Conservation (phyloP, 2,797 vertebrate genomes). For the Champsocephalus gunnari region DNA sequence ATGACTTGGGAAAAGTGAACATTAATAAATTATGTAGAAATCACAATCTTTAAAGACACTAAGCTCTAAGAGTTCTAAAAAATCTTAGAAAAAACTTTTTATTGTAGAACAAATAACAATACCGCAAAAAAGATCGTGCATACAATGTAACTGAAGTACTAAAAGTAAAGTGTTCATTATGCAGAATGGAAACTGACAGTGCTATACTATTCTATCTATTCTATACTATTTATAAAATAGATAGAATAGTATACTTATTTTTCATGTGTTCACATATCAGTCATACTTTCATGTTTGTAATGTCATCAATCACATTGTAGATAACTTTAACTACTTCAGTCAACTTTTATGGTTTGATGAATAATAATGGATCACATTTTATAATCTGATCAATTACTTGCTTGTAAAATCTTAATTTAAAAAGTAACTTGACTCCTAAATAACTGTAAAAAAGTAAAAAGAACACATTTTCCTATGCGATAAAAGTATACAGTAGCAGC, state of each 20-base stretch:
- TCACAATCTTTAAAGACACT: neutral
- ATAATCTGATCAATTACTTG: too few relatives aligned
- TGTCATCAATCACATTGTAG: neutral
- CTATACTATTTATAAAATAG: too few relatives aligned
- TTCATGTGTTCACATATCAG: neutral
- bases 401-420: neutral
- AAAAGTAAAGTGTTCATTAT: too few relatives aligned
- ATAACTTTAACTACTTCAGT: neutral
- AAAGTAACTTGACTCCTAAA: neutral
- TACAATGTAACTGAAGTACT: too few relatives aligned
- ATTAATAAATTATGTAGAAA: slow-evolving; percentile 12
- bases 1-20: neutral
- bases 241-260: too few relatives aligned
- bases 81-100: neutral
- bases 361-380: neutral
- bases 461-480: neutral
- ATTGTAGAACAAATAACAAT: too few relatives aligned
- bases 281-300: neutral
- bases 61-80: neutral
- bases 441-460: neutral
- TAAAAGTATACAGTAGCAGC: neutral
- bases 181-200: too few relatives aligned
- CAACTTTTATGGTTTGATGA: neutral
- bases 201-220: too few relatives aligned
- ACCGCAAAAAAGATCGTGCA: too few relatives aligned